Percentiles rank a stretch among this genome's conserved stretches.
These are phyloP conservation scores for Drosophila mayaguana DNA, from an alignment of 2,888 invertebrate genomes.

Conservation along the genomic window DNA sequence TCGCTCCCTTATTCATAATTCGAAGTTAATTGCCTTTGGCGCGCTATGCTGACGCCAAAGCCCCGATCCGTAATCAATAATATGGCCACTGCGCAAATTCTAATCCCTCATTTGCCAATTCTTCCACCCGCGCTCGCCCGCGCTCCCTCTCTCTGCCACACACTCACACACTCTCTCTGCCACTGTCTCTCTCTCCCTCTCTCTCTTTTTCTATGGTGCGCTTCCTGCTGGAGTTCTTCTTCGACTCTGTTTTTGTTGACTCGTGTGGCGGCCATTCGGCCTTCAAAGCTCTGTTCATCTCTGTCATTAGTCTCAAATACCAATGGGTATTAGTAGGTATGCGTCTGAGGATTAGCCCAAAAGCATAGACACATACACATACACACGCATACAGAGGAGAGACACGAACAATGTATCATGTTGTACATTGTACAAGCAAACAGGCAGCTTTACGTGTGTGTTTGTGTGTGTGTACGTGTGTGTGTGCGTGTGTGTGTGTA, in stretches of 20 bases:
- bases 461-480: slow-evolving; percentile 4
- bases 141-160: background rate
- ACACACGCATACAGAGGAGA: background rate
- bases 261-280: slow-evolving; percentile 21
- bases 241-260: slow-evolving; percentile 12
- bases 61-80: slow-evolving; percentile 63
- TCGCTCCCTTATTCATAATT: slow-evolving; percentile 45
- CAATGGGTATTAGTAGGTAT: slow-evolving; percentile 59
- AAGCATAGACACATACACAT: slow-evolving; percentile 12
- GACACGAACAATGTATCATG: slow-evolving; percentile 38
- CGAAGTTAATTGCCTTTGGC: slow-evolving; percentile 65
- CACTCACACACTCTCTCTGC: too few species aligned
- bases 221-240: background rate
- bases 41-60: slow-evolving; percentile 47
- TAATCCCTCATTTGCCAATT: slow-evolving; percentile 35
- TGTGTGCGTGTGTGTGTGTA: background rate
- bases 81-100: slow-evolving; percentile 52
- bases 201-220: background rate
- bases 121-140: background rate
- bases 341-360: slow-evolving; percentile 47
- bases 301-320: slow-evolving; percentile 65
- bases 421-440: slow-evolving; percentile 34
- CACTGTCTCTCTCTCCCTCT: background rate
- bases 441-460: slow-evolving; percentile 26
- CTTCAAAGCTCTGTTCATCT: slow-evolving; percentile 50